Evolutionary conservation across 2,797 vertebrate genomes (phyloP), one percentile per base, ranked within the genome.

Genomic region (Gymnoscopelus microlampas): DNA sequence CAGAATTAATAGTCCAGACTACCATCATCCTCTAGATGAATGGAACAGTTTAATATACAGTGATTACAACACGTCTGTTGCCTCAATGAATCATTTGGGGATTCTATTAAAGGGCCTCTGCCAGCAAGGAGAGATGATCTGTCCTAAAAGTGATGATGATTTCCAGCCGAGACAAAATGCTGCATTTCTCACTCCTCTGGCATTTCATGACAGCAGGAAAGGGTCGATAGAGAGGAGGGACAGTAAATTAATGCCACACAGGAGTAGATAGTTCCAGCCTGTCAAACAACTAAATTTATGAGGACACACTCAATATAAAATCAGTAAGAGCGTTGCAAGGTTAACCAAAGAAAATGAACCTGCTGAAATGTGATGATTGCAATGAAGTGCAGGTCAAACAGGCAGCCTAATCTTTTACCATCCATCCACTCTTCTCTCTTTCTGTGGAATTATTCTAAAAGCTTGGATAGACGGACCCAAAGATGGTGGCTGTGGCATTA

Each of bases 41-140:
- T 76, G 78, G n/a, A 26, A 59, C 60, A 48, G 39, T 44, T 60
- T 10, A 48, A 9, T 39, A 9, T 32, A 53, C 55, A 60, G 51
- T 32, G 73, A 81, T 78, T 68, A 60, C 35, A 64, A 77, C 35
- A 29, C 63, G 6, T 57, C 12, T 70, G 24, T 3, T 11, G n/a
- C 61, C 54, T 55, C 12, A 57, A 66, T 65, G 39, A 80, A 71
- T 69, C 77, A 74, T 81, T 63, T 66, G 50, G 12, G 50, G 68
- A 56, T 49, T 78, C 62, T 68, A 63, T 61, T 70, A 73, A 55
- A 35, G 15, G 63, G 66, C 15, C 71, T 39, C 72, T 3, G 4
- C 71, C 72, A 54, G 68, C 48, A 44, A 78, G 53, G 64, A 85
- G 14, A 69, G 74, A 87, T 82, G 78, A 72, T 73, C 68, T 71